Base-by-base conservation (phyloP, 2,797 vertebrate genomes). In the Potorous gilbertii region DNA sequence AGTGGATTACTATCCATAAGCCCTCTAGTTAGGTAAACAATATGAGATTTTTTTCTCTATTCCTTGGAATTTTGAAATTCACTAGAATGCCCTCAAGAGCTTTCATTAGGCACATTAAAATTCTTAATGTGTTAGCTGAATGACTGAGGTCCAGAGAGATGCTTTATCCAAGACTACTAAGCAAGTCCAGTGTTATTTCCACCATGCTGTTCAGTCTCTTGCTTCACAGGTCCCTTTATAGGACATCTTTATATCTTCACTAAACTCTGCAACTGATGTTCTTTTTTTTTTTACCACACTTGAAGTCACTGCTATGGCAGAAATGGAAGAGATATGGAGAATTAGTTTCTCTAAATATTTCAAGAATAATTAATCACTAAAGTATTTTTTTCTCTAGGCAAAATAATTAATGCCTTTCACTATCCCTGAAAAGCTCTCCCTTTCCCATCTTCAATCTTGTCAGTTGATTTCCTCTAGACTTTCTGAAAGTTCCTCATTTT, bases 351-450 rank as follows among this genome's bases (percentile, higher is more conserved):
- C n/a, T 92, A 50, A 34, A 50, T 54, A 94, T 31, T 87, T 74
- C 57, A 1, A 16, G 6, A 13, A 59, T 91, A 62, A 2, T 2
- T 54, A 92, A 81, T 94, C 24, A n/a, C 89, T 62, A 89, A 31
- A 59, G 91, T 8, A 11, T 1, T 92, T 18, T 18, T 95, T 93
- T 90, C 91, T 66, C 40, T 12, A 95, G 59, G 92, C 59, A 3
- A 92, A 95, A 56, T 1, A 59, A 87, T 81, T 93, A 0, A 55
- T 87, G 95, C 18, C 74, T 81, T 92, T 92, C 56, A n/a, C n/a
- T 66, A 1, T 90, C 55, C 14, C 31, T 11, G 92, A 40, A 74
- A 93, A 50, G 4, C 92, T 1, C 11, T 93, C 3, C 62, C 40
- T 93, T 91, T 55, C 13, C 62, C 54, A 40, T 24, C 18, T 31